Conservation (phyloP, 2,113 vertebrate genomes). For the Clinocottus analis region DNA sequence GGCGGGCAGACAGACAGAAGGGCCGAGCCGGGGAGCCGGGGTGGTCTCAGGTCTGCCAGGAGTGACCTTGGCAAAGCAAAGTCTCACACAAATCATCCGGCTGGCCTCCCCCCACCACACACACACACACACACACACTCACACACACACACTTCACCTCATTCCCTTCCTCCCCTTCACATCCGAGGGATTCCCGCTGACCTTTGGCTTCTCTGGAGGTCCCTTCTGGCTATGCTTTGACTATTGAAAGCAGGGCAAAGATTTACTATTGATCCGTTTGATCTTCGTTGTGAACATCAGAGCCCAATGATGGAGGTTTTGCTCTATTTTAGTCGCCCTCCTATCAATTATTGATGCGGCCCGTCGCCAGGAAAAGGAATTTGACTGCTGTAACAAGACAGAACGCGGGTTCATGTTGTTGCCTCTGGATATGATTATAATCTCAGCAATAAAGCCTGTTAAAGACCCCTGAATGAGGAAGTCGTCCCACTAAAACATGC, state of each 20-base stretch:
- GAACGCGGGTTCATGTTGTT: not conserved
- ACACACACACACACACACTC: no score
- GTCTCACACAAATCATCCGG: slow-evolving; percentile 60
- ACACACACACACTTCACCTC: not conserved
- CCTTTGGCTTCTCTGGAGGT: slow-evolving; percentile 57
- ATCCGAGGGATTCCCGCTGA: slow-evolving; percentile 62
- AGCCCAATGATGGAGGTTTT: slow-evolving; percentile 43
- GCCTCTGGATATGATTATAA: not conserved
- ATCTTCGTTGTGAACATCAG: slow-evolving; percentile 23
- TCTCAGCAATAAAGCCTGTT: not conserved
- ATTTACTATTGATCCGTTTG: slow-evolving; percentile 35
- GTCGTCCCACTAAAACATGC: not conserved
- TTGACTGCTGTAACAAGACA: slow-evolving; percentile 23
- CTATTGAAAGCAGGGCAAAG: slow-evolving; percentile 14
- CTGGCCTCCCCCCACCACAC: slow-evolving; percentile 5
- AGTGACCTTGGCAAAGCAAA: slow-evolving; percentile 63
- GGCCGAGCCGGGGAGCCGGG: slow-evolving; percentile 33
- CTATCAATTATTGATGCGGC: slow-evolving; percentile 66
- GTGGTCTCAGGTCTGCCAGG: slow-evolving; percentile 44
- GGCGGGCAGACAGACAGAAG: slow-evolving; percentile 48
- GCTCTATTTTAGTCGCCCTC: slow-evolving; percentile 70
- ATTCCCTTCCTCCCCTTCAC: slow-evolving; percentile 8
- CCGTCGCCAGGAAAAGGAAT: slow-evolving; percentile 55
- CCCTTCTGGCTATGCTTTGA: slow-evolving; percentile 39
- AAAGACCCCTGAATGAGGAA: not conserved